Evolutionary conservation across 1,140 invertebrate genomes (phyloP).

Genomic region (Drosophila nikananu): DNA sequence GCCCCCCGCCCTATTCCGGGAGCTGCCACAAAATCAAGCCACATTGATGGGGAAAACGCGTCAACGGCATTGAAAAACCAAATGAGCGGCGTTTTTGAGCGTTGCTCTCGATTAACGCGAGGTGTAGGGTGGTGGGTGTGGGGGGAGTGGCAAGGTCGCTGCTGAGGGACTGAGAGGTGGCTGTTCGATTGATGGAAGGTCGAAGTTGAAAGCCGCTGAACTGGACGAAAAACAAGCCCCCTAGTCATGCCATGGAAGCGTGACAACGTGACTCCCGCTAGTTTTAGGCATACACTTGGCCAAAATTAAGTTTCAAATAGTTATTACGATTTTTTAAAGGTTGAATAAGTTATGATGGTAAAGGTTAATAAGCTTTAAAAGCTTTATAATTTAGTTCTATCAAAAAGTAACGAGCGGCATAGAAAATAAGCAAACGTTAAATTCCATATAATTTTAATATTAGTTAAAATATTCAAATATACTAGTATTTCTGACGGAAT

Average conservation of each 20-base stretch:
- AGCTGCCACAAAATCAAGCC: constrained; percentile 52
- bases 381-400: neutral
- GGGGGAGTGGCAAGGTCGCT: neutral
- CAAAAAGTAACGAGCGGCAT: neutral
- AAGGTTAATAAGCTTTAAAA: neutral
- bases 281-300: neutral
- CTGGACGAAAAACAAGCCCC: constrained; percentile 13
- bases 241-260: neutral
- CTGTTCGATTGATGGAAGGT: constrained; percentile 14
- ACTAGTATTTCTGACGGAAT: too few species aligned
- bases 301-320: neutral
- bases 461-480: too few species aligned
- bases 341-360: neutral
- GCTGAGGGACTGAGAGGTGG: neutral
- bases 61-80: constrained; percentile 39
- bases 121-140: neutral
- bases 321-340: neutral
- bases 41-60: constrained; percentile 47
- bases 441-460: too few species aligned
- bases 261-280: constrained; percentile 4
- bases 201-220: constrained; percentile 6
- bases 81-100: constrained; percentile 71
- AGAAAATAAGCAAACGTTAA: too few species aligned
- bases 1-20: neutral
- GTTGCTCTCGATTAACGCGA: constrained; percentile 68